Evolutionary conservation across 2,797 vertebrate species (phyloP).

Genomic region (Bovichtus variegatus): DNA sequence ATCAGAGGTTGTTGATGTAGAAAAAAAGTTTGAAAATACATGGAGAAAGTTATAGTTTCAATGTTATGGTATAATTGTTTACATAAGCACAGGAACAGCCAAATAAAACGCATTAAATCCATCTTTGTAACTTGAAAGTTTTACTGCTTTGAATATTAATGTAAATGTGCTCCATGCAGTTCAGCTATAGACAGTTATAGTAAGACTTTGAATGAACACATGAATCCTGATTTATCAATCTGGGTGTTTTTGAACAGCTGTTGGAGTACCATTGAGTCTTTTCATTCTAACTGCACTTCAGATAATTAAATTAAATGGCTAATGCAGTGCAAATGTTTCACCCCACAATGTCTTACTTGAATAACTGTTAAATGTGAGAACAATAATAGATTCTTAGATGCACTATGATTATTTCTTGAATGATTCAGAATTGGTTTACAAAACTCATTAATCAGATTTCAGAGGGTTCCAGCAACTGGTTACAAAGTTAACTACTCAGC

Average conservation of each 20-base stretch:
- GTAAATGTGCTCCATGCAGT: neutral
- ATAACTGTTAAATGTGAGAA: neutral
- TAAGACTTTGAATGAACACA: neutral
- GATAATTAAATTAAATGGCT: neutral
- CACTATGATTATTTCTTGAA: neutral
- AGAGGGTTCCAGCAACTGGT: neutral
- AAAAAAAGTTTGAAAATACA: neutral
- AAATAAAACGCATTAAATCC: neutral
- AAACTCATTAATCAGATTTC: neutral
- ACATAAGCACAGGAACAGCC: neutral
- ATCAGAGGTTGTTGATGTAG: neutral
- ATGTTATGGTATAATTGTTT: neutral
- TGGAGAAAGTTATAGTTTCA: neutral
- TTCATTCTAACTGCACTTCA: neutral
- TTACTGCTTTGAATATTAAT: neutral
- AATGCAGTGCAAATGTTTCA: neutral
- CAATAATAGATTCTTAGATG: neutral
- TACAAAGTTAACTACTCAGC: neutral
- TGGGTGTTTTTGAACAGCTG: neutral
- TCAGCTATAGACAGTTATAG: neutral
- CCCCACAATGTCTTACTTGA: neutral
- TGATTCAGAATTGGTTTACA: neutral
- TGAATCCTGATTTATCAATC: neutral
- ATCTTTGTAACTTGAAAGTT: neutral
- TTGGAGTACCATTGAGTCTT: neutral